A percentile compares a stretch with the other conserved stretches of the same genome.
Conservation (phyloP, 2,888 invertebrate genomes). For the Aricia artaxerxes region DNA sequence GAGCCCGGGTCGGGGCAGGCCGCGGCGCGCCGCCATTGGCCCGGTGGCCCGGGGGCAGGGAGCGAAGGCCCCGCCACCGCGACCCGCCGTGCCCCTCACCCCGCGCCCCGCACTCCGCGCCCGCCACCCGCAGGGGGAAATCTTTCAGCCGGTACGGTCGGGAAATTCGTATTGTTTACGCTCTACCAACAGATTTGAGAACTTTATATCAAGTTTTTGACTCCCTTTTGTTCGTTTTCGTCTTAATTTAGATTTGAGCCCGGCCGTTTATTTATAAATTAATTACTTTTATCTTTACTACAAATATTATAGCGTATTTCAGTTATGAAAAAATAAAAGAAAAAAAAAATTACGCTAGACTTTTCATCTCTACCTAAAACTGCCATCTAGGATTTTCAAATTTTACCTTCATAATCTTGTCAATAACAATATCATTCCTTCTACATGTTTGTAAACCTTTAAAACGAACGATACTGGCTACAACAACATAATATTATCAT, state of each 20-base stretch:
- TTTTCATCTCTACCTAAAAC: neutral
- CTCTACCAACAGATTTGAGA: neutral
- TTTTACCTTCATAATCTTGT: too few relatives aligned
- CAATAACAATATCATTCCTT: neutral
- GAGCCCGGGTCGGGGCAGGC: conserved; percentile 77
- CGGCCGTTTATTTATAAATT: neutral
- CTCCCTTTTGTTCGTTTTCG: neutral
- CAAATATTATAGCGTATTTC: neutral
- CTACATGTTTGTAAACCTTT: neutral
- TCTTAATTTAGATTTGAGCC: neutral
- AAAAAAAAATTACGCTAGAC: neutral
- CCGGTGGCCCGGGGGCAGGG: conserved; percentile 79
- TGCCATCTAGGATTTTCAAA: too few relatives aligned
- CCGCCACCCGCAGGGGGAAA: conserved; percentile 61
- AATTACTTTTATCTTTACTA: neutral
- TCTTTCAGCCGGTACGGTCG: conserved; percentile 74
- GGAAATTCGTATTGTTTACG: conserved; percentile 51
- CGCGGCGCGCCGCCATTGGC: conserved; percentile 77
- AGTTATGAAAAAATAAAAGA: neutral
- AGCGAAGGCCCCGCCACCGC: conserved; percentile 79
- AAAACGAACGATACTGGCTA: neutral
- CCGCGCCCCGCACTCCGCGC: conserved; percentile 40
- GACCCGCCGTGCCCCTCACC: conserved; percentile 50
- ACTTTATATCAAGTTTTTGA: neutral
- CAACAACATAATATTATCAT: neutral